Base-by-base conservation (phyloP, 53 echinoderm and acorn worm genomes). In the Hippasteria phrygiana region DNA sequence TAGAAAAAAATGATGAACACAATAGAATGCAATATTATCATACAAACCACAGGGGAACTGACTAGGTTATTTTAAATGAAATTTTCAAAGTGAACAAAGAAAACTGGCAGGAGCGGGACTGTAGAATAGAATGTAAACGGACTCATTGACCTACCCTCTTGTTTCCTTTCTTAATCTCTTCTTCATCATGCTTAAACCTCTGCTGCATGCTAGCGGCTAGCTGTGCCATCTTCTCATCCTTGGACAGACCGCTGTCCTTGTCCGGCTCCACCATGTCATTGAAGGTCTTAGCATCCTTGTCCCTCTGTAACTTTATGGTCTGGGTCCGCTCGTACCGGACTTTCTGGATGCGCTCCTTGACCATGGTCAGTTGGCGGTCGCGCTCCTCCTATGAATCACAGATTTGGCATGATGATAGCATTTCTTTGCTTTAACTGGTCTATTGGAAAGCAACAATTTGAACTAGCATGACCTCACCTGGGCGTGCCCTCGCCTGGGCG, bases 241-340 rank as follows among this genome's bases (percentile, higher is more conserved):
- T 59, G 35, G 67, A 73, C 74, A 89, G 36, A 16, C 43, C 39
- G 1, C 36, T 14, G 26, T 39, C 85, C 78, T 26, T 94, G 88
- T 81, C 87, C 7, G 92, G 37, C 14, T 77, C 91, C 26, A 91
- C 31, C 64, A 90, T 80, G 24, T 90, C 92, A 35, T 87, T 74
- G 72, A 96, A 96, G 48, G 87, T 77, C 75, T 94, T 92, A 31
- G 81, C 88, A 17, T 86, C 70, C 11, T 39, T 75, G 2, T 77
- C 90, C 17, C 47, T 81, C 70, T 74, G 80, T 16, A 88, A 86
- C 85, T 88, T 89, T 80, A 93, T 97, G 29, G 96, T 96, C 93
- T 92, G 92, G 12, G 99, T 98, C 40, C 99, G 91, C 91, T 98
- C 99, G 71, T 91, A 98, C 10, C 93, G 83, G 8, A 96, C 96